Evolutionary conservation across 1,140 invertebrate genomes (phyloP).

Genomic region (Drosophila sp.): DNA sequence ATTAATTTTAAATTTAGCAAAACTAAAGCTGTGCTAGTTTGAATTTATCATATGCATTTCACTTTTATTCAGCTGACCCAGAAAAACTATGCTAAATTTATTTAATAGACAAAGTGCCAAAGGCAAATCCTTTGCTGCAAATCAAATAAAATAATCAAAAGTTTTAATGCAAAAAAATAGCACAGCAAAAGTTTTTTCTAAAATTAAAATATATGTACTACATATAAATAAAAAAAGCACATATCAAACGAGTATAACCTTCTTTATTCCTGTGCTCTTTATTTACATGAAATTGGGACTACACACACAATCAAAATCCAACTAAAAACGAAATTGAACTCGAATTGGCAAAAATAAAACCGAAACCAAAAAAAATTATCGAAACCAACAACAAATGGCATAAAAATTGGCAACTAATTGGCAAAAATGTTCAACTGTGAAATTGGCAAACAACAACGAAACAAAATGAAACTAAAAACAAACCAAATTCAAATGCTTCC

Average conservation of each 20-base stretch:
- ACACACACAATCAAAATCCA: conserved; percentile 51
- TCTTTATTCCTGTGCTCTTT: conserved; percentile 47
- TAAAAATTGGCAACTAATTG: conserved; percentile 73
- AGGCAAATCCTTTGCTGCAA: conserved; percentile 17
- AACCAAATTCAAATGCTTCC: conserved; percentile 45
- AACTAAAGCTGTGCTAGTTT: conserved; percentile 17
- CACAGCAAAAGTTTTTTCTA: conserved; percentile 14
- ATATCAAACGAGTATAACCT: conserved; percentile 7
- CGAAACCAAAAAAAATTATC: background rate
- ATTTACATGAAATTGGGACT: conserved; percentile 70
- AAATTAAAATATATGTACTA: conserved; percentile 14
- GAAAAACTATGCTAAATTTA: conserved; percentile 36
- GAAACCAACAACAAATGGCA: conserved; percentile 30
- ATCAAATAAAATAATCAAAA: conserved; percentile 37
- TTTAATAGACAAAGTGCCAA: conserved; percentile 5
- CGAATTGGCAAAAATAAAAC: conserved; percentile 55
- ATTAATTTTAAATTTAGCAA: conserved; percentile 13
- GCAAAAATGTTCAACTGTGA: conserved; percentile 61
- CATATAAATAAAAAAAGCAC: conserved; percentile 29
- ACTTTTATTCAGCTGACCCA: conserved; percentile 29
- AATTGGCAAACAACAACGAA: conserved; percentile 51
- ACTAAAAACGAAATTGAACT: conserved; percentile 35
- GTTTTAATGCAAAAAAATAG: conserved; percentile 1
- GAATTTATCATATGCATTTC: too few species aligned
- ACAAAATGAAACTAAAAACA: conserved; percentile 25